Conservation (phyloP, 2,888 invertebrate species). For the Epinotia ramella region DNA sequence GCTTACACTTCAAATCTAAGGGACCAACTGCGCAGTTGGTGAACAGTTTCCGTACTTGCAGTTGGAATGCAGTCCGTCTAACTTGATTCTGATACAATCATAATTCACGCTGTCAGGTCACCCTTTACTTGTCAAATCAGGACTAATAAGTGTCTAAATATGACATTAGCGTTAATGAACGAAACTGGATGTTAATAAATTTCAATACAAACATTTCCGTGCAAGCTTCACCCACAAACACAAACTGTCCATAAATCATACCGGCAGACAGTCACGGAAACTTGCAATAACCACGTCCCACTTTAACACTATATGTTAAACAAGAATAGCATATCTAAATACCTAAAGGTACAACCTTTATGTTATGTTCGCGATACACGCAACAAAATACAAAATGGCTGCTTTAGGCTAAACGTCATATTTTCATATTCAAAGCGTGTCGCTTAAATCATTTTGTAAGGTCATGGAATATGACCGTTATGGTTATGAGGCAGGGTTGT, state of each 20-base stretch:
- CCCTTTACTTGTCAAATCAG: background rate
- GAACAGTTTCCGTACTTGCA: too few relatives aligned
- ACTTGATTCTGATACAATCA: too few relatives aligned
- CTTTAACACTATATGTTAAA: background rate
- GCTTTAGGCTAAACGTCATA: background rate
- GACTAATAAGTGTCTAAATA: background rate
- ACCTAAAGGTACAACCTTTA: background rate
- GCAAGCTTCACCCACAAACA: conserved; percentile 20
- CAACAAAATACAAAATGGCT: background rate
- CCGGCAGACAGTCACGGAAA: conserved; percentile 17
- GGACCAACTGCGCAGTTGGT: too few relatives aligned
- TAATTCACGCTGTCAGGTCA: too few relatives aligned
- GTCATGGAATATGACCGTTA: background rate
- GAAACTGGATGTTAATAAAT: conserved; percentile 13
- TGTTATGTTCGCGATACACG: background rate
- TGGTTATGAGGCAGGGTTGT: conserved; percentile 9
- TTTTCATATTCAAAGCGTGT: background rate
- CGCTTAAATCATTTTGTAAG: background rate
- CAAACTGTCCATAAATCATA: conserved; percentile 23
- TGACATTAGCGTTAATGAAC: conserved; percentile 16
- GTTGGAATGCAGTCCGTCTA: too few relatives aligned
- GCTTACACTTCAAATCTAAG: too few relatives aligned
- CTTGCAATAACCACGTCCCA: background rate
- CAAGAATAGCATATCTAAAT: background rate
- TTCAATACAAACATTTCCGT: conserved; percentile 9